Percentiles rank a stretch among this genome's conserved stretches.
phyloP scores from a whole-genome alignment of 2,888 invertebrate species.

The Nomada fabriciana region DNA sequence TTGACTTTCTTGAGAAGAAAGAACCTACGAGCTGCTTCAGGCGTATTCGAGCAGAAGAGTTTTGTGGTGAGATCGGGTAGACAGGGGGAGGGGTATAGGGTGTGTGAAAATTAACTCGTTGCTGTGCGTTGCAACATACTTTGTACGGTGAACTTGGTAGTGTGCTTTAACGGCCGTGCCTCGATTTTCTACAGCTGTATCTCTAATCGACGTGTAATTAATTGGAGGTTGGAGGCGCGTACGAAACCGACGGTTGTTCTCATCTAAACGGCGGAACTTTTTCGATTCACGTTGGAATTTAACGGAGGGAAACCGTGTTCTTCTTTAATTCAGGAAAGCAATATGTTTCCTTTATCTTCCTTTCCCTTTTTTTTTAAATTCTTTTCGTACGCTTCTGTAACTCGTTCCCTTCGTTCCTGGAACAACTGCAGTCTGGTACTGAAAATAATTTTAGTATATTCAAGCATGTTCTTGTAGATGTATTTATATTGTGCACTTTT shows the following conservation, averaged over 20 bases:
- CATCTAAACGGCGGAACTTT: constrained; percentile 42
- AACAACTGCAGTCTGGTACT: no score
- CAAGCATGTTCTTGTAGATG: no score
- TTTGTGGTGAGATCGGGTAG: background rate
- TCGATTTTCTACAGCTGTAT: constrained; percentile 60
- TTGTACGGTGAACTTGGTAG: constrained; percentile 54
- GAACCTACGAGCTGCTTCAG: constrained; percentile 11
- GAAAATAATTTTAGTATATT: no score
- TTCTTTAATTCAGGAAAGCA: constrained; percentile 38
- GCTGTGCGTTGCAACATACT: constrained; percentile 49
- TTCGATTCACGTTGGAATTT: constrained; percentile 50
- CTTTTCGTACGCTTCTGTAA: no score
- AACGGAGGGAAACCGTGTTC: constrained; percentile 35
- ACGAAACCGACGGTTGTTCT: constrained; percentile 34
- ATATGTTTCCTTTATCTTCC: background rate
- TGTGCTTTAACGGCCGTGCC: constrained; percentile 52
- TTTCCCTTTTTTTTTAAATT: no score
- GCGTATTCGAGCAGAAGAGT: constrained; percentile 8
- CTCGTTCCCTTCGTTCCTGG: no score
- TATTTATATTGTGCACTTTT: no score
- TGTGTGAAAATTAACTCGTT: constrained; percentile 55
- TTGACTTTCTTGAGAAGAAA: constrained; percentile 38
- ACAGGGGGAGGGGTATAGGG: background rate
- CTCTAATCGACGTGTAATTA: constrained; percentile 66
- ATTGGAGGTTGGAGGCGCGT: constrained; percentile 52